Base-by-base conservation (phyloP, 64 coral and sea anemone genomes). In the Orbicella faveolata region DNA sequence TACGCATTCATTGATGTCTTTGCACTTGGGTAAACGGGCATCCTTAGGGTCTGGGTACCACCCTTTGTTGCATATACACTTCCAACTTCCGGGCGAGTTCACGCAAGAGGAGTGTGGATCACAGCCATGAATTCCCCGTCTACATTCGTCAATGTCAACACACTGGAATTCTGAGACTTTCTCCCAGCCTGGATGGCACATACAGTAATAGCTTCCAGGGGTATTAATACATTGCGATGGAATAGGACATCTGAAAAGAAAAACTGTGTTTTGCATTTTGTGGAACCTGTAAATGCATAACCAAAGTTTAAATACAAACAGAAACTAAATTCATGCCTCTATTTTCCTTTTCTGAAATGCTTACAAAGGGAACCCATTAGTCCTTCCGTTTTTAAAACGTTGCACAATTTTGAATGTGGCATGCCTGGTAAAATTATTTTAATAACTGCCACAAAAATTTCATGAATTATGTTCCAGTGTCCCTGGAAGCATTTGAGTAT, bases 41-140 rank as follows among this genome's bases (percentile, higher is more conserved):
- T 90, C 77, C 21, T 21, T 21, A 6, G 92, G 92, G 21, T 79
- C 81, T 73, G 92, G 88, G 30, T 90, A 94, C 80, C 88, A 94
- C 4, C 92, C 92, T 1, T 72, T 90, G 52, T 94, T 94, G 54
- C 92, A 94, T 19, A 16, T 39, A 80, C 88, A 94, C 3, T 79
- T 61, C 92, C 92, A 94, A 59, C 92, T 94, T 72, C 88, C 92
- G 18, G 79, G 30, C 54, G 80, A 84, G 59, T 94, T 94, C 0
- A 89, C 63, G 54, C 88, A 94, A 73, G 73, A 72, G 21, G 92
- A 75, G 44, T 90, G 61, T 2, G 18, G 73, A 6, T 94, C 87
- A 78, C 92, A 94, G 59, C 87, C 87, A 36, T 94, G 87, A 23
- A 86, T 90, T 11, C 92, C 92, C 20, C 80, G 92, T 16, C 87